Base-by-base conservation (phyloP, 1,140 invertebrate species). In the Diprion similis region DNA sequence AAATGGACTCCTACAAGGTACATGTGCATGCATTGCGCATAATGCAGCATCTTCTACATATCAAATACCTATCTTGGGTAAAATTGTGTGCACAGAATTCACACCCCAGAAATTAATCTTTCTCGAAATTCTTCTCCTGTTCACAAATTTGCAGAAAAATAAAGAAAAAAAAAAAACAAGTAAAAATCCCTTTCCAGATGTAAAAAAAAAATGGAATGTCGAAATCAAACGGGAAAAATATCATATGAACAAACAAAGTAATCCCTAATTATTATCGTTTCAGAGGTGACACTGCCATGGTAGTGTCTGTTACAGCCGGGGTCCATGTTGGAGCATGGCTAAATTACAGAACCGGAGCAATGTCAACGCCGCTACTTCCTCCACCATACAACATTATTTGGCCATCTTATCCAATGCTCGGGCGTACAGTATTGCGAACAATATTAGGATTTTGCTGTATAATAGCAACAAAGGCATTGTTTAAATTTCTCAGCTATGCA, bases 231-330 rank as follows among this genome's bases (percentile, higher is more conserved):
- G 24, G 24, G 6, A 37, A 37, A 3, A 37, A 6, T 37, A 37
- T 37, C 24, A 37, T 37, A 3, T 37, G 6, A 37, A 37, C 24
- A 37, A 37, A 37, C 10, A 45, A 46, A 71, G 11, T 48, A 8
- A 46, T 18, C 45, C 46, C 65, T 13, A 15, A 15, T 59, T 3
- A 37, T 37, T 59, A 59, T 9, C 77, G 79, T 90, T 90, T 37
- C 84, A 95, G 96, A 83, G 95, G 95, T 45, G 96, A 98, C 84
- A 96, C 96, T 1, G 92, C 95, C 10, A 93, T 95, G 87, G 94
- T 96, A 70, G 87, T 97, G 66, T 94, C 93, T 24, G 93, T 95
- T 9, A 93, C 92, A 74, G 91, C 92, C n/a, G 96, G 96, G 59
- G 89, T 96, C 69, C 90, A 94, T 67, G 86, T 91, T 10, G 96